Conservation (phyloP, 1,140 invertebrate genomes). For the Camponotus pennsylvanicus region DNA sequence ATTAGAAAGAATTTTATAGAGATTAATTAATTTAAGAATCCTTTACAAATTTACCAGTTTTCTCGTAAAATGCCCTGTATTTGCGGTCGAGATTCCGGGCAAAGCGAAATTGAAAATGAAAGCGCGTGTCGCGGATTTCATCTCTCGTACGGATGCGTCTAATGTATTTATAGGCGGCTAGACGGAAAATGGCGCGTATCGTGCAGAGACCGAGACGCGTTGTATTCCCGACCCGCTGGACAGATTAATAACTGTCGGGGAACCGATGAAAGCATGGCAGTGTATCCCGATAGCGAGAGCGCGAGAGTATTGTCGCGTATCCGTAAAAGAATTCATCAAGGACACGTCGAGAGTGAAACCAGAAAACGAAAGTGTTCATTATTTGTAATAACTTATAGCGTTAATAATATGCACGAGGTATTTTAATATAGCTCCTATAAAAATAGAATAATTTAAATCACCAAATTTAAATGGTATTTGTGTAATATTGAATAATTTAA, state of each 20-base stretch:
- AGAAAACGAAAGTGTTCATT: conserved; percentile 27
- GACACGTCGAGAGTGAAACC: conserved; percentile 49
- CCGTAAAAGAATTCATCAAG: conserved; percentile 52
- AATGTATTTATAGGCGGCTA: conserved; percentile 70
- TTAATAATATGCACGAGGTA: background rate
- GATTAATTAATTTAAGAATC: too few species aligned
- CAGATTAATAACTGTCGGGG: conserved; percentile 71
- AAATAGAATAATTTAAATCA: too few species aligned
- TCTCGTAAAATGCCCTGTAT: background rate
- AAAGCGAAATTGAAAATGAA: conserved; percentile 8
- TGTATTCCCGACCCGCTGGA: conserved; percentile 44
- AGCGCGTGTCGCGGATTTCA: conserved; percentile 44
- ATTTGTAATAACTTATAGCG: background rate
- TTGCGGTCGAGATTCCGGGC: conserved; percentile 22
- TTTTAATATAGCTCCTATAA: background rate
- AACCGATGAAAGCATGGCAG: conserved; percentile 65
- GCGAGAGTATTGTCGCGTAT: background rate
- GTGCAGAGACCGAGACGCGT: conserved; percentile 21
- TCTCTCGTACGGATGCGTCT: conserved; percentile 19
- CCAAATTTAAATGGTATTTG: too few species aligned
- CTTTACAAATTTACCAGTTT: too few species aligned
- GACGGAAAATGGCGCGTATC: conserved; percentile 65
- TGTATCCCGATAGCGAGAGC: conserved; percentile 5
- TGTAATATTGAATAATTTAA: too few species aligned
- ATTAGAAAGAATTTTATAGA: too few species aligned